Evolutionary conservation across 2,797 vertebrate genomes (phyloP), one percentile per base, ranked within the genome.

Genomic region (Petrocephalus sullivani): DNA sequence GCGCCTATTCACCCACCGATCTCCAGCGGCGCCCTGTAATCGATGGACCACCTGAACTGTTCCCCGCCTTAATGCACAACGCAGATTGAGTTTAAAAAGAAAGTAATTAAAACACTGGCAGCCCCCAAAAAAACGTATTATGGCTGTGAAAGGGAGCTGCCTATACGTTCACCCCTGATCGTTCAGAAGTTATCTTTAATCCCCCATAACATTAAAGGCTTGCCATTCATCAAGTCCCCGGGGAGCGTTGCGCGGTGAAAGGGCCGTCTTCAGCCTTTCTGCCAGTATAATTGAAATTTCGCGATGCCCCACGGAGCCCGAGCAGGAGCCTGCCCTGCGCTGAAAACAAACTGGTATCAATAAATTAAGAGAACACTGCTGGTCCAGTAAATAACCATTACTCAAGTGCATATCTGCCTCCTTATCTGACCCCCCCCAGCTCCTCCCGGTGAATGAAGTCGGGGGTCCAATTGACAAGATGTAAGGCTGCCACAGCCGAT

Each of bases 71-170:
- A 94, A 96, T 96, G 92, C 92, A 91, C 95, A 95, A 96, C 95
- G 94, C 96, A 96, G 95, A 97, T 97, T 95, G 96, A 96, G 95
- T 97, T 95, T 96, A 95, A 96, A 96, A 96, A 94, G 96, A 95
- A 95, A 95, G 95, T 96, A 97, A 98, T 98, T 97, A 97, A 98
- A 97, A 96, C 94, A 91, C 93, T 93, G 94, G 94, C 95, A 96
- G 96, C 93, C 95, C 93, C 95, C 64, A 28, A 71, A 71, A 95
- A 57, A 96, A 95, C 95, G 95, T 95, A 95, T 96, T 96, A 95
- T 94, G 93, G 93, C 89, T 92, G 93, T 93, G 93, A 95, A 96
- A 95, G 94, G 92, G 91, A 94, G 94, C 92, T 94, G 94, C 93
- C 94, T 94, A 94, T 95, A 95, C 91, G 92, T 94, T 93, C 92